Base-by-base conservation (phyloP, 2,888 invertebrate species). In the Salpingus planirostris region DNA sequence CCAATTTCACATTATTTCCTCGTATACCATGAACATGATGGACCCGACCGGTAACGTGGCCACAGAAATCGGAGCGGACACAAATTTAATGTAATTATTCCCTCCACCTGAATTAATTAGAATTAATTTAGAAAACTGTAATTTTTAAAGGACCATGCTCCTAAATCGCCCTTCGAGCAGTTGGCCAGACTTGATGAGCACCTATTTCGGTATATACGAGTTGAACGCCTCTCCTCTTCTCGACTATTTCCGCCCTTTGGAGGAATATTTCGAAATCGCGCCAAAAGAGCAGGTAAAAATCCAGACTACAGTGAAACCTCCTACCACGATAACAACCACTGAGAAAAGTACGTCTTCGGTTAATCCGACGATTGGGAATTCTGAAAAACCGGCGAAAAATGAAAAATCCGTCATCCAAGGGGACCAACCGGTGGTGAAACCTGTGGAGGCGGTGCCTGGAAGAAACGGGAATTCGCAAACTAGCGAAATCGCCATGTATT, bases 1-100 rank as follows among this genome's bases (percentile, higher is more conserved):
- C 11, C 73, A 74, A 46, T 75, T 75, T 46, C 73, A 75, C 60
- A 60, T 75, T 11, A 64, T 71, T 31, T 68, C 70, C 40, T 49
- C 57, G 29, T 54, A 58, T 29, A 30, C 33, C 26, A 37, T 25
- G 3, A 26, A 24, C 4, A 33, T 40, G 15, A 29, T 29, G 2
- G 27, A 34, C 26, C 15, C 29, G 7, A 15, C 32, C 5, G 27
- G 28, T 15, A 41, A 40, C 15, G 27, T 49, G 1, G 38, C 44
- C 3, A 10, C 30, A 29, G 29, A 37, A 11, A 39, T 53, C 31
- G 40, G 39, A 15, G 29, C 42, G 8, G 55, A 56, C 28, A 38
- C 45, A 15, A 46, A 48, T 33, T 55, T 54, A 29, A 36, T 22
- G 54, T 55, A 44, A 46, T 43, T 47, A 22, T 18, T 12, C 7